Evolutionary conservation across 1,140 invertebrate genomes (phyloP).

Genomic region (Magallana ariakensis): DNA sequence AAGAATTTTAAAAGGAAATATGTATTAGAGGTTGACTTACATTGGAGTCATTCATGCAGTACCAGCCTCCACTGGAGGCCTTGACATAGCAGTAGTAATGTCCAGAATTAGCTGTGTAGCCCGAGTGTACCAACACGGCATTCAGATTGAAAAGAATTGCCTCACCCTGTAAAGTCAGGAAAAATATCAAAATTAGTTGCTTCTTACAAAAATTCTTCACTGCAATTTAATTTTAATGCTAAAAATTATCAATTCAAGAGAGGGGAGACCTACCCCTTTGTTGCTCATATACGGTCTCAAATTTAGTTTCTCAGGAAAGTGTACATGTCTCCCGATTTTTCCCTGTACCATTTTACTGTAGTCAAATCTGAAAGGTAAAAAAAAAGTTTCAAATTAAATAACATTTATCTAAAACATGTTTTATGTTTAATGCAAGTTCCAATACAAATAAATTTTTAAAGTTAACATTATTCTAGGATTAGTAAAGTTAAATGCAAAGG

Average conservation of each 20-base stretch:
- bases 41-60: constrained; percentile 90
- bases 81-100: constrained; percentile 86
- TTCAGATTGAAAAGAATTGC: constrained; percentile 80
- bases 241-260: too few species aligned
- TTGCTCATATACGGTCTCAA: constrained; percentile 84
- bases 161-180: constrained; percentile 71
- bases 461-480: too few species aligned
- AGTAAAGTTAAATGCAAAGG: too few species aligned
- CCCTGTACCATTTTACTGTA: constrained; percentile 80
- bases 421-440: too few species aligned
- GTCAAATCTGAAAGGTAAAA: constrained; percentile 77
- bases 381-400: background rate
- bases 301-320: constrained; percentile 86
- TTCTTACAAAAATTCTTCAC: too few species aligned
- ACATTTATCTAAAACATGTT: too few species aligned
- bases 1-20: too few species aligned
- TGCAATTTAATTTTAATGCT: too few species aligned
- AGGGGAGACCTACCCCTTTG: constrained; percentile 67
- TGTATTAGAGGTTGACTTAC: constrained; percentile 80
- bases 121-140: constrained; percentile 78
- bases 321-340: constrained; percentile 86
- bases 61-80: constrained; percentile 90
- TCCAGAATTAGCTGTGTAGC: constrained; percentile 75
- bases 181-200: background rate
- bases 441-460: too few species aligned